Conservation (phyloP, 2,888 invertebrate species). For the Electrophaes corylata region DNA sequence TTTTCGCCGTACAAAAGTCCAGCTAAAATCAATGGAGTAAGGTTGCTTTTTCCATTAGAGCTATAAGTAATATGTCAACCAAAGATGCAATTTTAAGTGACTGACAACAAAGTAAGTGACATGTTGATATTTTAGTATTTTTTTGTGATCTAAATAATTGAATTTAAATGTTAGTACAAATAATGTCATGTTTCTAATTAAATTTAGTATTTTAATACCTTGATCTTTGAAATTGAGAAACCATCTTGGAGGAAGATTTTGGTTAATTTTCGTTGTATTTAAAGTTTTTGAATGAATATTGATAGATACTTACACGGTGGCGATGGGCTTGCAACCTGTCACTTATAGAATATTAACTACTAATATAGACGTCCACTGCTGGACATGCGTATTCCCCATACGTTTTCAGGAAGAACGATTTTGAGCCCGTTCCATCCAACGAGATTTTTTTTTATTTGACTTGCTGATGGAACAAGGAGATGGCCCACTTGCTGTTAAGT, state of each 20-base stretch:
- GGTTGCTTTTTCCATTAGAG: conserved; percentile 63
- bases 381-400: too few species aligned
- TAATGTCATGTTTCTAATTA: background rate
- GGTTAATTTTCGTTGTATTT: background rate
- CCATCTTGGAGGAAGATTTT: background rate
- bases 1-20: conserved; percentile 66
- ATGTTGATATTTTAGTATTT: background rate
- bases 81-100: background rate
- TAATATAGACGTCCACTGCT: too few species aligned
- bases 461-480: too few species aligned
- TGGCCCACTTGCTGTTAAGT: too few species aligned
- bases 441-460: too few species aligned
- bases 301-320: too few species aligned
- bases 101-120: background rate
- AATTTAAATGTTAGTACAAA: background rate
- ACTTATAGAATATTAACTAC: too few species aligned
- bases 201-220: background rate
- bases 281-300: too few species aligned
- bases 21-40: conserved; percentile 53
- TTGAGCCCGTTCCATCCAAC: too few species aligned
- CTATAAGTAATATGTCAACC: conserved; percentile 38
- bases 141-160: background rate
- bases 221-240: background rate
- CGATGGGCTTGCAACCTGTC: too few species aligned
- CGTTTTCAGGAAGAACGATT: too few species aligned